Conservation (phyloP, 2,113 vertebrate species). For the Cariama cristata region DNA sequence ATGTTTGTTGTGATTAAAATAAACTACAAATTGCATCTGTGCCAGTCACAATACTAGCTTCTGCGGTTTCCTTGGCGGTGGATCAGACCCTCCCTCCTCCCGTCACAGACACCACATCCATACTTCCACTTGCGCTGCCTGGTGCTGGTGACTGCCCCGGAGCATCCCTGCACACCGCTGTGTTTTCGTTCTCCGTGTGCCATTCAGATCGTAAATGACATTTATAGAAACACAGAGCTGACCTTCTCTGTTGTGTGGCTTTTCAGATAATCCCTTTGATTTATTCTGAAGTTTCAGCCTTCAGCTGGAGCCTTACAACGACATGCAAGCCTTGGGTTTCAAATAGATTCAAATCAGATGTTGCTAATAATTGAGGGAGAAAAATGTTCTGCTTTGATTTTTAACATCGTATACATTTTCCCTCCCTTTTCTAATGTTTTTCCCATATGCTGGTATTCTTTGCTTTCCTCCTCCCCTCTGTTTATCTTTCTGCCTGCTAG, state of each 20-base stretch:
- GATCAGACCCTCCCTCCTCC: neutral
- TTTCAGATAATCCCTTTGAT: slow-evolving; percentile 15
- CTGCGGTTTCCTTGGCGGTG: neutral
- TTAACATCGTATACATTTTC: neutral
- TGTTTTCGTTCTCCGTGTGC: neutral
- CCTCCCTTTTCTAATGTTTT: neutral
- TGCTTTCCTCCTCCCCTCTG: neutral
- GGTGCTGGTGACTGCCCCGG: neutral
- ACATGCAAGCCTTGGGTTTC: neutral
- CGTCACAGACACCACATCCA: neutral
- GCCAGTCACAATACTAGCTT: neutral
- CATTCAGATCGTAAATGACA: neutral
- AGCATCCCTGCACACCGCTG: fast-evolving
- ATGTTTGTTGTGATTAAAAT: neutral
- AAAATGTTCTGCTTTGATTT: neutral
- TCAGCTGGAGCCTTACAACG: neutral
- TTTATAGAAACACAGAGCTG: neutral
- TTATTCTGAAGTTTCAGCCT: neutral
- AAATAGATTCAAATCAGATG: neutral
- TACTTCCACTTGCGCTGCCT: neutral
- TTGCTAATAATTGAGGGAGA: neutral
- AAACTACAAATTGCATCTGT: neutral
- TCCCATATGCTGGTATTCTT: neutral
- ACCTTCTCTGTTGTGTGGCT: slow-evolving; percentile 5
- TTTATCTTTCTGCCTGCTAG: neutral